phyloP scores from a whole-genome alignment of 2,888 invertebrate genomes.

The Darwinula stevensoni region DNA sequence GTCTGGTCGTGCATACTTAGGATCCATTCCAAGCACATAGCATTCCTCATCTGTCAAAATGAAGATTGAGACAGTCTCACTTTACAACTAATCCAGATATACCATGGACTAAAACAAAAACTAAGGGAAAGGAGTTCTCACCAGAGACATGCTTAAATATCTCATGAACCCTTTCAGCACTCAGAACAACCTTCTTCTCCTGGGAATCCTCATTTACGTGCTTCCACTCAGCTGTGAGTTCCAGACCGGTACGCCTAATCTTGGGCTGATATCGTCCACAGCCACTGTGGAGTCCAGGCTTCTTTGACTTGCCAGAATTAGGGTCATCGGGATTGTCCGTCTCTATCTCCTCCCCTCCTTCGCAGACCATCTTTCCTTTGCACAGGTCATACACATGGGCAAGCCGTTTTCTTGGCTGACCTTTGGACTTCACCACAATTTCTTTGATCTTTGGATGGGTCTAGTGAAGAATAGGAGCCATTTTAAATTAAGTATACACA shows the following conservation, averaged over 20 bases:
- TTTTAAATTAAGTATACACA: too few relatives aligned
- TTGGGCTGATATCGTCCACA: constrained; percentile 95
- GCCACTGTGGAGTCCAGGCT: constrained; percentile 56
- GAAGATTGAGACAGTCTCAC: neutral
- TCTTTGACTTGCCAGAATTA: constrained; percentile 16
- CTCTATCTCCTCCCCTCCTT: constrained; percentile 95
- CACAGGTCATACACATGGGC: constrained; percentile 91
- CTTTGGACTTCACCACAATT: constrained; percentile 80
- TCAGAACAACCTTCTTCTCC: constrained; percentile 71
- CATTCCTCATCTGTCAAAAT: constrained; percentile 62
- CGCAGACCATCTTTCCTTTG: constrained; percentile 91
- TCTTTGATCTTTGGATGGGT: constrained; percentile 76
- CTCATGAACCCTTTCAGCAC: constrained; percentile 89
- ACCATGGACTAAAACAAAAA: constrained; percentile 1
- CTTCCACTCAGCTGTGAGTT: constrained; percentile 93
- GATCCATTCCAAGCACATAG: constrained; percentile 76
- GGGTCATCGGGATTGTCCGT: constrained; percentile 38
- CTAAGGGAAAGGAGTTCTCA: too few relatives aligned
- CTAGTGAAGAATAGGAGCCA: constrained; percentile 22
- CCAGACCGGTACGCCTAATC: constrained; percentile 59
- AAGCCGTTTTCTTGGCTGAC: constrained; percentile 74
- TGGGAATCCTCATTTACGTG: constrained; percentile 93
- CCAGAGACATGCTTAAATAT: constrained; percentile 71
- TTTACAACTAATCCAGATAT: neutral
- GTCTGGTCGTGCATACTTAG: constrained; percentile 85